phyloP scores from a whole-genome alignment of 2,888 invertebrate genomes.

The Eumacrocentrus americanus region DNA sequence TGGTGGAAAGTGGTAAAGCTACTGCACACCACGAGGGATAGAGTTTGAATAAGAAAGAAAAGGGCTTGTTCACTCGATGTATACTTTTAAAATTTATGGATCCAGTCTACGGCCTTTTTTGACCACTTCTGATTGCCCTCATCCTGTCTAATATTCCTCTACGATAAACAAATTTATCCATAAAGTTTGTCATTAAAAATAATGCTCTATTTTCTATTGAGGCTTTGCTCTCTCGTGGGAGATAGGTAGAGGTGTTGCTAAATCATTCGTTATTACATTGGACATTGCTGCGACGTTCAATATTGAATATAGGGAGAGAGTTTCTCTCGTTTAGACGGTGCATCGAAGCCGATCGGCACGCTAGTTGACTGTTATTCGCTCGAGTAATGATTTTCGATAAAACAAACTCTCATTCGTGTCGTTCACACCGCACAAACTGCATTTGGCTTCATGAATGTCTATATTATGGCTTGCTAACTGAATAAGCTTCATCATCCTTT shows the following conservation, averaged over 20 bases:
- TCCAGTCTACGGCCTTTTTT: constrained; percentile 8
- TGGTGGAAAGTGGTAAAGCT: constrained; percentile 5
- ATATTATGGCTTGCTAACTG: too few relatives aligned
- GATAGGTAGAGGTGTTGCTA: too few relatives aligned
- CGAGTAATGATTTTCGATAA: constrained; percentile 38
- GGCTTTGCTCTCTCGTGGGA: too few relatives aligned
- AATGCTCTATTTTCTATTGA: too few relatives aligned
- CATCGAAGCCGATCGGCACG: constrained; percentile 38
- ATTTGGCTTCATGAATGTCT: too few relatives aligned
- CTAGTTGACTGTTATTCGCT: constrained; percentile 29
- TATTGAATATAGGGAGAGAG: constrained; percentile 25
- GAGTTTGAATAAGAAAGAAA: too few relatives aligned
- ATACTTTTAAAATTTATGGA: constrained; percentile 37
- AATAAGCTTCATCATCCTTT: too few relatives aligned
- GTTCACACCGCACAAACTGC: too few relatives aligned
- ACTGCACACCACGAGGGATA: too few relatives aligned
- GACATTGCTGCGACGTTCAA: not conserved
- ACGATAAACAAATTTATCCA: not conserved
- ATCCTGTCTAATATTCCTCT: not conserved
- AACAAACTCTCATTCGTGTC: constrained; percentile 23
- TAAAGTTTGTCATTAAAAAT: not conserved
- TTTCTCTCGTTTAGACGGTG: constrained; percentile 33
- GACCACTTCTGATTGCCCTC: not conserved
- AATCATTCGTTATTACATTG: not conserved
- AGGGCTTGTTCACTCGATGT: constrained; percentile 17